phyloP scores from a whole-genome alignment of 2,113 vertebrate species.

The Synodontis membranacea region DNA sequence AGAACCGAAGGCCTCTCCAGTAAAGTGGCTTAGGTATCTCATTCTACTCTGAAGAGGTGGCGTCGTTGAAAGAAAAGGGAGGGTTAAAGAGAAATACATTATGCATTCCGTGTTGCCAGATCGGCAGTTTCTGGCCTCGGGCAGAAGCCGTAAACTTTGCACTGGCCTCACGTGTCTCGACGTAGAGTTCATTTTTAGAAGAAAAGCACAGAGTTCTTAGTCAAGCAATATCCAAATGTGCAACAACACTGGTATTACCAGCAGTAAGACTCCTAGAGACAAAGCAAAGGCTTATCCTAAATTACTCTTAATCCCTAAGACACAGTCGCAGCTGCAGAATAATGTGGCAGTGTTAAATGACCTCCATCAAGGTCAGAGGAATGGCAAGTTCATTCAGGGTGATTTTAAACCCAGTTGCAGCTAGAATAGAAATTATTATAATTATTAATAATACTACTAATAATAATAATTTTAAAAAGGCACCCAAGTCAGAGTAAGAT shows the following conservation, averaged over 20 bases:
- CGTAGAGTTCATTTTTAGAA: not conserved
- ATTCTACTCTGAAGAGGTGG: not conserved
- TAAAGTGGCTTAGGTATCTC: conserved; percentile 2
- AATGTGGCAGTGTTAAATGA: not conserved
- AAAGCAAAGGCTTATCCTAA: not conserved
- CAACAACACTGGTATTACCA: not conserved
- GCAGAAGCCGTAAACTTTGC: not conserved
- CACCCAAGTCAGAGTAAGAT: conserved; percentile 59
- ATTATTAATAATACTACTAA: no score
- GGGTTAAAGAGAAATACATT: not conserved
- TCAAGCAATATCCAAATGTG: not conserved
- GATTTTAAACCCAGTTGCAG: not conserved
- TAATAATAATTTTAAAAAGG: not conserved
- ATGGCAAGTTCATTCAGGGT: not conserved
- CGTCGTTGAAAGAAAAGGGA: not conserved
- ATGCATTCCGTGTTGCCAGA: not conserved
- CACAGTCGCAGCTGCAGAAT: not conserved
- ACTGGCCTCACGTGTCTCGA: not conserved
- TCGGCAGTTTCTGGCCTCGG: not conserved
- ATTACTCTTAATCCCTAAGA: not conserved
- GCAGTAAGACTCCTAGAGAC: not conserved
- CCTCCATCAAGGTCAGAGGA: not conserved
- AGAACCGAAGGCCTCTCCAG: not conserved
- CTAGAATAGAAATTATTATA: no score
- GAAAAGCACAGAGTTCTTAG: not conserved